These are phyloP conservation scores for Trichogramma evanescens DNA, from an alignment of 2,888 invertebrate genomes.

Conservation along the genomic window DNA sequence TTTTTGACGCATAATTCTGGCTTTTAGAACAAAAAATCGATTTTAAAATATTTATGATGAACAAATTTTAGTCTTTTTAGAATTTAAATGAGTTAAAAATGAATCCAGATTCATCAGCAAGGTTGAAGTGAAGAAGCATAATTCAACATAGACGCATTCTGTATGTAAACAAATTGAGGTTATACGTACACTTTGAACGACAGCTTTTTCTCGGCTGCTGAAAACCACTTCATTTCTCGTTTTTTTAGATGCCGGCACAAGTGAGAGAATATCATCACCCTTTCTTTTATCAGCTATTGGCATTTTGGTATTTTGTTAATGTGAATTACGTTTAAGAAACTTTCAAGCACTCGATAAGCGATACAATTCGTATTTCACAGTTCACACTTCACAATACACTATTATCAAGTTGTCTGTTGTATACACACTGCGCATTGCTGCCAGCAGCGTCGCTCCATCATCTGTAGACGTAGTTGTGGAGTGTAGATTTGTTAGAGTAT, in stretches of 20 bases:
- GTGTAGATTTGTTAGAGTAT: no score
- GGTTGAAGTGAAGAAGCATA: not conserved
- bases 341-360: no score
- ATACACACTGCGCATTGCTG: no score
- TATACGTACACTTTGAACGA: slow-evolving; percentile 64
- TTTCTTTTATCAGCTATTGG: slow-evolving; percentile 43
- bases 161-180: slow-evolving; percentile 22
- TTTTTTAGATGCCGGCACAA: slow-evolving; percentile 56
- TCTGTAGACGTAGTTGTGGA: no score
- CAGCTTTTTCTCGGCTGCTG: slow-evolving; percentile 67
- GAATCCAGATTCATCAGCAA: not conserved
- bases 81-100: not conserved
- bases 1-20: not conserved
- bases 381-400: no score
- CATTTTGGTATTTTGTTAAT: slow-evolving; percentile 28
- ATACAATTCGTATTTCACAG: no score
- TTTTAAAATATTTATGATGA: not conserved
- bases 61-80: not conserved
- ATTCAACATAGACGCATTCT: not conserved
- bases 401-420: no score
- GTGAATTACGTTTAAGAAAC: not conserved
- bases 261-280: slow-evolving; percentile 42
- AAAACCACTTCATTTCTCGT: slow-evolving; percentile 67
- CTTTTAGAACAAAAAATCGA: slow-evolving; percentile 1
- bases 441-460: no score